Base-by-base conservation (phyloP, 2,113 vertebrate genomes). In the Bufo gargarizans region DNA sequence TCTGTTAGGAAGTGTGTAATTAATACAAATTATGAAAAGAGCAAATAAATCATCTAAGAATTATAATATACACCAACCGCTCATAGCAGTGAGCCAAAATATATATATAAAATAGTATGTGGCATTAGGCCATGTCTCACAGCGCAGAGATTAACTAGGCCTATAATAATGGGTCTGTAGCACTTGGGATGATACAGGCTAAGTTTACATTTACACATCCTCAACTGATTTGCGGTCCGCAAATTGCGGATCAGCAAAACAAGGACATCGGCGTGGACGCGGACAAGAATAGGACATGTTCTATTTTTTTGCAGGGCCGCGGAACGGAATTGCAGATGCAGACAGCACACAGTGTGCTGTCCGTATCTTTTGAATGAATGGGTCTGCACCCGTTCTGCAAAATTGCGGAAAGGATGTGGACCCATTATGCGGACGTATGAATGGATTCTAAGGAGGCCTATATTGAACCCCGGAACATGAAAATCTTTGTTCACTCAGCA, bases 1-100 rank as follows among this genome's bases (percentile, higher is more conserved):
- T 19, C 72, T 76, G 72, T 19, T 17, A 76, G 72, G 72, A 76
- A 49, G 45, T 49, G 72, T 43, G 72, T 49, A 19, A 49, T 76
- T 76, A 76, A 7, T 8, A 16, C 49, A 49, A 19, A 19, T 17
- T 76, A 76, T 76, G 47, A 76, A 76, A 76, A 76, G 72, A 49
- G 45, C 72, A 76, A 47, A 76, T 76, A 76, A 76, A 76, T 76
- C 43, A 45, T 76, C 72, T 76, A 76, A 76, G 47, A 76, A 45
- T 19, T 16, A 17, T 19, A 47, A 76, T 76, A 19, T 76, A 49
- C 43, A 49, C 14, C 14, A 47, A 76, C 43, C 4, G 16, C 45
- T 47, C 6, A 7, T 49, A 47, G 72, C 72, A 19, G 45, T 16
- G 16, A 76, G 72, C 72, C 72, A 76, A 76, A 19, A 76, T 19